phyloP scores from a whole-genome alignment of 2,113 vertebrate species.

The Charadrius vociferus region DNA sequence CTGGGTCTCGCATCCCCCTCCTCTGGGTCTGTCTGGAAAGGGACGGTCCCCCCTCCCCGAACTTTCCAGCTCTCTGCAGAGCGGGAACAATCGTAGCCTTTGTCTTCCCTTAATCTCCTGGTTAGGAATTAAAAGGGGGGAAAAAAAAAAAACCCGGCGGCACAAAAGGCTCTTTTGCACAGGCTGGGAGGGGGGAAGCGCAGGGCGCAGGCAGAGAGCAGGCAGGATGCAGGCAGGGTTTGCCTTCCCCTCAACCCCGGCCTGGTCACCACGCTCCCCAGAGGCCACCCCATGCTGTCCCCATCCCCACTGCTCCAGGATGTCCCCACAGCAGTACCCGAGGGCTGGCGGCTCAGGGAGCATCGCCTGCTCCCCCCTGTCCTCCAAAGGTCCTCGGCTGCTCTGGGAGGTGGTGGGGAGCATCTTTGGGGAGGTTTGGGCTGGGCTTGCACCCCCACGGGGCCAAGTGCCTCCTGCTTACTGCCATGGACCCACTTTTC shows the following conservation, averaged over 20 bases:
- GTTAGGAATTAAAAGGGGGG: conserved; percentile 66
- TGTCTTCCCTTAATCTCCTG: conserved; percentile 66
- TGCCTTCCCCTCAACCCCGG: background rate
- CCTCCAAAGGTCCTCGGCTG: background rate
- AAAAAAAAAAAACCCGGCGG: background rate
- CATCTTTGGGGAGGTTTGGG: background rate
- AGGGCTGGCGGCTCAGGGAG: background rate
- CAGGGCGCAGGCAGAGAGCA: background rate
- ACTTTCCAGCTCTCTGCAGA: conserved; percentile 54
- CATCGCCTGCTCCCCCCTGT: background rate
- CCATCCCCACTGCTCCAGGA: background rate
- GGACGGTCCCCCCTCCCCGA: conserved; percentile 10
- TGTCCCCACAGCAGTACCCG: fast-evolving
- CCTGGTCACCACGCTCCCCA: background rate
- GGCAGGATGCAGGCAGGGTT: background rate
- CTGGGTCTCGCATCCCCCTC: background rate
- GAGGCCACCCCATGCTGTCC: background rate
- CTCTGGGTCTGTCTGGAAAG: conserved; percentile 27
- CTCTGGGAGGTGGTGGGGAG: background rate
- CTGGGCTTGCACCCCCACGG: fast-evolving
- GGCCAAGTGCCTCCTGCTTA: background rate
- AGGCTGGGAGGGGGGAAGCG: background rate
- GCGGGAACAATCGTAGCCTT: conserved; percentile 62
- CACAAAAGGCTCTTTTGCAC: conserved; percentile 57
- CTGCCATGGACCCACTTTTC: background rate